These are phyloP conservation scores for Meloidogyne hapla DNA, from an alignment of 1,140 invertebrate genomes.

Conservation along the genomic window DNA sequence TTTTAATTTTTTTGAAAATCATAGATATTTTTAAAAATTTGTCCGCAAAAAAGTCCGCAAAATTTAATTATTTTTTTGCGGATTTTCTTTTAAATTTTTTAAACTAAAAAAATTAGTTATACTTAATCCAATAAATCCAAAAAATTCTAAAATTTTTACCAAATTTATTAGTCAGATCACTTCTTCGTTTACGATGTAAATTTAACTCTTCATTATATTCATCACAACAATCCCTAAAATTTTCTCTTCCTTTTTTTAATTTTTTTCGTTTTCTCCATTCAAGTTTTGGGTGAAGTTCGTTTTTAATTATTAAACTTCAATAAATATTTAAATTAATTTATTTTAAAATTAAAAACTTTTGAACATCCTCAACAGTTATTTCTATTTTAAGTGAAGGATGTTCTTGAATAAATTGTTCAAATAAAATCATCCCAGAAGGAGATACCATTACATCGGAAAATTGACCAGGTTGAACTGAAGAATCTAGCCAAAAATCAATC, in stretches of 20 bases:
- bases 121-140: too few relatives aligned
- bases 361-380: slow-evolving; percentile 58
- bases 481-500: slow-evolving; percentile 59
- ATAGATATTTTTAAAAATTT: too few relatives aligned
- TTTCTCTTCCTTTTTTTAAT: background rate
- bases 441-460: slow-evolving; percentile 59
- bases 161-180: background rate
- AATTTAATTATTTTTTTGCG: too few relatives aligned
- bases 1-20: too few relatives aligned
- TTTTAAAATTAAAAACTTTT: slow-evolving; percentile 40
- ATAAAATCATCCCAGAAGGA: slow-evolving; percentile 14
- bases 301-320: slow-evolving; percentile 14
- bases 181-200: slow-evolving; percentile 20
- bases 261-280: slow-evolving; percentile 20
- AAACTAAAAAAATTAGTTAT: too few relatives aligned
- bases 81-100: too few relatives aligned
- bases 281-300: background rate
- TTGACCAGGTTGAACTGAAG: slow-evolving; percentile 39
- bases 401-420: slow-evolving; percentile 39
- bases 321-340: background rate
- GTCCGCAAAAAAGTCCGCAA: too few relatives aligned
- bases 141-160: background rate
- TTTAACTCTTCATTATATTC: background rate
- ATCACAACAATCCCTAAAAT: background rate
- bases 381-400: slow-evolving; percentile 40